phyloP scores from a whole-genome alignment of 2,113 vertebrate species.

The Camelus dromedarius region DNA sequence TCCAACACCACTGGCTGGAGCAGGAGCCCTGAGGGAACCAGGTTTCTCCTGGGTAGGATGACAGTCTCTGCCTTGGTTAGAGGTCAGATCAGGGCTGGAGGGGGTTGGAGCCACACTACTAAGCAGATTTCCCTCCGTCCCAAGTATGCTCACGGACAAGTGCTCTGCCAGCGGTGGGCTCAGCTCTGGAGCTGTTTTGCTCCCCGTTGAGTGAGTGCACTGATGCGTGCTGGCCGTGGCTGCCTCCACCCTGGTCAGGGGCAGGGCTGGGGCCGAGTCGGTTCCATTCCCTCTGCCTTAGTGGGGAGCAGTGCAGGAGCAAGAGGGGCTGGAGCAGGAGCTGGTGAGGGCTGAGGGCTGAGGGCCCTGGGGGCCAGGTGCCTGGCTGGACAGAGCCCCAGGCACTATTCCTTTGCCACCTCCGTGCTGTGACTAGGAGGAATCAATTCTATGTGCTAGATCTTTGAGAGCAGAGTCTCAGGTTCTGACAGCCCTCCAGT shows the following conservation, averaged over 20 bases:
- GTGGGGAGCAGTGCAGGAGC: neutral
- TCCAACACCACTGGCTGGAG: neutral
- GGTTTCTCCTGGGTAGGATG: neutral
- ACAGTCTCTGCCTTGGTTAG: neutral
- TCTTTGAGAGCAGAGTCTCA: neutral
- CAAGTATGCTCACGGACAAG: too few relatives aligned
- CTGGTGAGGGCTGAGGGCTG: fast-evolving
- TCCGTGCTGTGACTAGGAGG: neutral
- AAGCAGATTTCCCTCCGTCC: neutral
- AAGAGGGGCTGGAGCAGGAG: neutral
- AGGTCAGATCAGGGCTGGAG: neutral
- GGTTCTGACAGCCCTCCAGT: neutral
- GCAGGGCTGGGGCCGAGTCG: neutral
- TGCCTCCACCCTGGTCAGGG: neutral
- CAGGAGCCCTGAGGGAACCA: too few relatives aligned
- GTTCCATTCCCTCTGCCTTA: neutral
- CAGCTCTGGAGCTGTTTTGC: neutral
- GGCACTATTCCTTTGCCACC: neutral
- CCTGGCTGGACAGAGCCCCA: neutral
- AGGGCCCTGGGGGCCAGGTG: fast-evolving
- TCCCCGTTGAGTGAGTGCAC: neutral
- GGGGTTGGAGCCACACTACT: neutral
- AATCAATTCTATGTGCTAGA: neutral
- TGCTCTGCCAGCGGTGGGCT: fast-evolving
- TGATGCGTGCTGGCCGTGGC: neutral